phyloP scores from a whole-genome alignment of 2,797 vertebrate genomes.

The Rhinichthys osculus region DNA sequence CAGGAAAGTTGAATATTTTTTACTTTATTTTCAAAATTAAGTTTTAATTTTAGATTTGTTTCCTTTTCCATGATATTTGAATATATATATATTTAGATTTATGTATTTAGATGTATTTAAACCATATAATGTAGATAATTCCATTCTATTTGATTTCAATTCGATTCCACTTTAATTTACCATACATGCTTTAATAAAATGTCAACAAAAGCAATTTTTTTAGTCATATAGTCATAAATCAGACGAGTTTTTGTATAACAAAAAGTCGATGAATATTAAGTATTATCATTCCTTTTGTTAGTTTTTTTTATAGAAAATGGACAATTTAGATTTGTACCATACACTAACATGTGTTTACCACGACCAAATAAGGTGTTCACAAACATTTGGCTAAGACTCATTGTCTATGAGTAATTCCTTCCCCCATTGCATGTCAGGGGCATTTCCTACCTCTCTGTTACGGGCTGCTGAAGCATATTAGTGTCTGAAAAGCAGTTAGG shows the following conservation, averaged over 20 bases:
- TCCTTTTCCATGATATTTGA: background rate
- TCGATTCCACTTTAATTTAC: background rate
- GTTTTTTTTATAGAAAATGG: background rate
- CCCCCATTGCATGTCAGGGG: slow-evolving; percentile 13
- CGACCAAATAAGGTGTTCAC: slow-evolving; percentile 15
- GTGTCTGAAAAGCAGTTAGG: slow-evolving; percentile 60
- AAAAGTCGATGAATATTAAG: background rate
- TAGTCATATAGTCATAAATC: background rate
- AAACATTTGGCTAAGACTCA: slow-evolving; percentile 31
- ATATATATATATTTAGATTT: too few relatives aligned
- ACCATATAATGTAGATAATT: background rate
- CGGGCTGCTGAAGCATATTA: slow-evolving; percentile 48
- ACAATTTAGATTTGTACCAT: background rate
- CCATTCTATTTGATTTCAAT: too few relatives aligned
- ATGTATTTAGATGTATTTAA: background rate
- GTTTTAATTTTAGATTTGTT: background rate
- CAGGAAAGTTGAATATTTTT: background rate
- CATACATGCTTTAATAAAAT: background rate
- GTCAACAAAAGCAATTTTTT: background rate
- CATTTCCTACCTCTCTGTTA: slow-evolving; percentile 26
- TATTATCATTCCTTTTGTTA: background rate
- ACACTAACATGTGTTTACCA: background rate
- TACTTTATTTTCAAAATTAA: background rate
- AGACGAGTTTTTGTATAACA: background rate
- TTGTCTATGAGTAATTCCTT: slow-evolving; percentile 37